Conservation (phyloP, 2,888 invertebrate genomes). For the Diarsia dahlii region DNA sequence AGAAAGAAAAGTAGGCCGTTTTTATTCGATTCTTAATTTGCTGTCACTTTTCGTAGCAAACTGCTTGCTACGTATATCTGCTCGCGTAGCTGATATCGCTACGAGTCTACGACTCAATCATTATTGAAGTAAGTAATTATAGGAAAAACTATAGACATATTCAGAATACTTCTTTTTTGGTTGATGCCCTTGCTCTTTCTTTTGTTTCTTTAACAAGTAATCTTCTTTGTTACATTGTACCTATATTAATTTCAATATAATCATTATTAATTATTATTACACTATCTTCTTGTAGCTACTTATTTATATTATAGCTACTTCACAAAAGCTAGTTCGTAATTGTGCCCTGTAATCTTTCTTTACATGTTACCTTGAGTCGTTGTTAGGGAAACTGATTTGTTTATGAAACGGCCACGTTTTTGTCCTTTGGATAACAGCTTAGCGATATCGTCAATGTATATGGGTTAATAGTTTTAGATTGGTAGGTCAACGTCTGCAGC, state of each 20-base stretch:
- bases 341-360: conserved; percentile 18
- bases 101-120: neutral
- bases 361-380: conserved; percentile 27
- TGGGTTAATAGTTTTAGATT: conserved; percentile 46
- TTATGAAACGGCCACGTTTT: conserved; percentile 51
- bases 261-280: conserved; percentile 2
- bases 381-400: conserved; percentile 43
- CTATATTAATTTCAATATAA: neutral
- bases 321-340: conserved; percentile 1
- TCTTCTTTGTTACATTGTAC: neutral
- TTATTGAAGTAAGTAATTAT: neutral
- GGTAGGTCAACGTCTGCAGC: conserved; percentile 22
- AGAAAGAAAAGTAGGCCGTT: neutral
- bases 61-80: conserved; percentile 2
- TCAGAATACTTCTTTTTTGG: neutral
- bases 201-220: neutral
- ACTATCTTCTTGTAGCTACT: neutral
- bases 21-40: neutral
- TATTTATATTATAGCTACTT: neutral
- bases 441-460: conserved; percentile 18
- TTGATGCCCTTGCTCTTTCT: neutral
- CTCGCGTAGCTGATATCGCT: conserved; percentile 4
- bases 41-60: neutral
- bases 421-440: conserved; percentile 33
- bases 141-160: neutral